Evolutionary conservation across 2,113 vertebrate species (phyloP), one percentile per base, ranked within the genome.

Genomic region (Murina feae): DNA sequence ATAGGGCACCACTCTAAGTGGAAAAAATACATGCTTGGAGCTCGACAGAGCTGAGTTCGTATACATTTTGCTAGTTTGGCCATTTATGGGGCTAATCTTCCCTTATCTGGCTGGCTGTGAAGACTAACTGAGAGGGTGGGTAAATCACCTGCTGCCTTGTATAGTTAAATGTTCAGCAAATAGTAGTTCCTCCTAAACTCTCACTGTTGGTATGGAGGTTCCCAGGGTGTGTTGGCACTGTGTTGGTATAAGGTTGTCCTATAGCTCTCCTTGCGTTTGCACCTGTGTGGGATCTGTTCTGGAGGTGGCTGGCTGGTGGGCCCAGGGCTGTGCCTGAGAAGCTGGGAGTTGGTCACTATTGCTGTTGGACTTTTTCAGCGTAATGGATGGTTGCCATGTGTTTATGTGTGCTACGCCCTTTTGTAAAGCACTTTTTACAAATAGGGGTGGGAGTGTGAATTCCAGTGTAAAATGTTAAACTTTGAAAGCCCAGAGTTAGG

Each of bases 391-490:
- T 91, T 87, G 66, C 37, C 20, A 1, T 44, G 28, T 84, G 47
- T 68, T n/a, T 84, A 12, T 86, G 89, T 81, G 63, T 86, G 21
- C 47, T 89, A 32, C 16, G 89, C 25, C 90, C 28, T 86, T 49
- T 49, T 75, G 69, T 81, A 85, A 68, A 90, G 49, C 30, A 42
- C 28, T 63, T 42, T 81, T 63, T 14, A 30, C 30, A 28, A 28
- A 25, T 93, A 75, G 63, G n/a, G 5, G 13, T 71, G 39, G 17
- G 13, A 69, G 28, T 82, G 13, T 71, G 80, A 89, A 90, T 95
- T 83, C n/a, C 80, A 72, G 1, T 47, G 63, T 94, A 89, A 96
- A 95, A 93, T 69, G 39, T 82, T 90, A 47, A 86, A 91, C 58
- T 85, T 80, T 87, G 71, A 87, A 90, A 92, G 53, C 32, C 32